phyloP scores from a whole-genome alignment of 2,888 invertebrate species.

The Melieria picta region DNA sequence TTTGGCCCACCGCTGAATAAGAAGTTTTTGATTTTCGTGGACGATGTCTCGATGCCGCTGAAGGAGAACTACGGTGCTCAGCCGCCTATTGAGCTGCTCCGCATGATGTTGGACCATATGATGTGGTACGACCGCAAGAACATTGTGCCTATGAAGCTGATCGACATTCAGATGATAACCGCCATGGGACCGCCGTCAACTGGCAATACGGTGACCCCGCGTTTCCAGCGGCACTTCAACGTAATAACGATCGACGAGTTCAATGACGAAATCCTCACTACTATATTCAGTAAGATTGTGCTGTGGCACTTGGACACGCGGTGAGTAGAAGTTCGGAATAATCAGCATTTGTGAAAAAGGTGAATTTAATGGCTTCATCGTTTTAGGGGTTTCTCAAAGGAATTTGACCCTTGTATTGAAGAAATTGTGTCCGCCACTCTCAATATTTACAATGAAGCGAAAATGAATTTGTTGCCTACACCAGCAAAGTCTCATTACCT shows the following conservation, averaged over 20 bases:
- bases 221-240: conserved; percentile 89
- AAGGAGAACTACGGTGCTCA: conserved; percentile 88
- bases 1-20: conserved; percentile 94
- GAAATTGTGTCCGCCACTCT: conserved; percentile 89
- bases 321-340: conserved; percentile 65
- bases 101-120: conserved; percentile 90
- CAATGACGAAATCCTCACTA: conserved; percentile 81
- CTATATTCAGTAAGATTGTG: conserved; percentile 90
- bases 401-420: conserved; percentile 91
- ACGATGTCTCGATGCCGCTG: conserved; percentile 95
- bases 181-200: conserved; percentile 86
- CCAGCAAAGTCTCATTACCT: conserved; percentile 94
- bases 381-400: conserved; percentile 88
- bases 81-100: conserved; percentile 90
- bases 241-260: conserved; percentile 90
- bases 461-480: conserved; percentile 85
- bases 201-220: conserved; percentile 84
- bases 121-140: conserved; percentile 91
- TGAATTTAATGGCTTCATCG: not conserved
- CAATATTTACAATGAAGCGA: conserved; percentile 85
- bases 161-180: conserved; percentile 87
- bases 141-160: conserved; percentile 78
- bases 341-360: not conserved
- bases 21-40: conserved; percentile 89
- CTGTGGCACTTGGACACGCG: conserved; percentile 96